A percentile compares a stretch with the other conserved stretches of the same genome.
phyloP scores from a whole-genome alignment of 2,797 vertebrate genomes.

The Trichosurus vulpecula region DNA sequence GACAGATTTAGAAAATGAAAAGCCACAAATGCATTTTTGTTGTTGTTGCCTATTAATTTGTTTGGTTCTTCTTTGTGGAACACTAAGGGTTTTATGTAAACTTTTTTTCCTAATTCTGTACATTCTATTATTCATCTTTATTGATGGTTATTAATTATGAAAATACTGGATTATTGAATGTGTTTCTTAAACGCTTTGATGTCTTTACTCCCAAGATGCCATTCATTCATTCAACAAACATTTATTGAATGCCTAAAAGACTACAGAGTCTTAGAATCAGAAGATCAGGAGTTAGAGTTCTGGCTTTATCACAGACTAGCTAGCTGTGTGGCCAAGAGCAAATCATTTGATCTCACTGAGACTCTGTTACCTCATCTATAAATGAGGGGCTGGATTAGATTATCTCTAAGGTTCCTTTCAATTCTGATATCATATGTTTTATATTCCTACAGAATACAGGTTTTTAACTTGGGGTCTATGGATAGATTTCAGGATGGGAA shows the following conservation, averaged over 20 bases:
- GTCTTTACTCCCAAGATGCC: not conserved
- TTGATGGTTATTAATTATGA: not conserved
- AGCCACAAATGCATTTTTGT: not conserved
- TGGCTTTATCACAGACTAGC: not conserved
- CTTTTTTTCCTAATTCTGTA: not conserved
- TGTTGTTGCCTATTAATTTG: not conserved
- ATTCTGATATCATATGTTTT: not conserved
- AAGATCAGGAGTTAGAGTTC: not conserved
- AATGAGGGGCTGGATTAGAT: not conserved
- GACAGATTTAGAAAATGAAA: not conserved
- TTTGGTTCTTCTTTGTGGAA: not conserved
- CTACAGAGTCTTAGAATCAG: not conserved
- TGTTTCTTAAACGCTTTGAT: not conserved
- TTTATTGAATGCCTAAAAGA: not conserved
- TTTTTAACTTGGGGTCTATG: not conserved
- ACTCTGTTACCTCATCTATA: not conserved
- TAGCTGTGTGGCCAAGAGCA: not conserved
- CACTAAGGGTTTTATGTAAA: not conserved
- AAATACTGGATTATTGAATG: not conserved
- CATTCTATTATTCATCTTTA: not conserved
- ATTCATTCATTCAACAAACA: not conserved
- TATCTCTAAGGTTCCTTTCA: not conserved
- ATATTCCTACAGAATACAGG: not conserved
- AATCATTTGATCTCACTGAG: not conserved
- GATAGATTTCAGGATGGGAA: not conserved